phyloP scores from a whole-genome alignment of 2,888 invertebrate genomes.

The Phyllotreta striolata region DNA sequence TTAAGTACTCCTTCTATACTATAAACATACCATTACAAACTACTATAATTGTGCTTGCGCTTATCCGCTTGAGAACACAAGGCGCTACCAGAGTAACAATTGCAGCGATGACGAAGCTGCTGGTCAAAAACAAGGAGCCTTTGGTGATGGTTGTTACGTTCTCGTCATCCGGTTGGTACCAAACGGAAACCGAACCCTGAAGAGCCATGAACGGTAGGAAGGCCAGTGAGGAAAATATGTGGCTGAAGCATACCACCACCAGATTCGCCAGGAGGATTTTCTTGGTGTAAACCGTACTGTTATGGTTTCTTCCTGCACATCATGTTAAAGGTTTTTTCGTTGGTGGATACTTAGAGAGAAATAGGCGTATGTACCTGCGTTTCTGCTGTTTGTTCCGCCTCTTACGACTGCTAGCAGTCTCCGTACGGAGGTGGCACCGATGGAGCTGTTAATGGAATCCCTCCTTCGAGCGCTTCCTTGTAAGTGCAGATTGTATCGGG shows the following conservation, averaged over 20 bases:
- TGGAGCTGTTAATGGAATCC: constrained; percentile 76
- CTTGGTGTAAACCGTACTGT: constrained; percentile 63
- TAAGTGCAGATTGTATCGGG: constrained; percentile 63
- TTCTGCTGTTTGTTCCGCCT: constrained; percentile 42
- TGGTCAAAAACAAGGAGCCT: constrained; percentile 71
- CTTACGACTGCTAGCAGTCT: constrained; percentile 72
- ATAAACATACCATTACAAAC: constrained; percentile 45
- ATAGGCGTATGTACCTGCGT: constrained; percentile 49
- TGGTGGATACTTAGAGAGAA: no score
- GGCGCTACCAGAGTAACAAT: constrained; percentile 65
- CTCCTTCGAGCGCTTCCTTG: constrained; percentile 68
- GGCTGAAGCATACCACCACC: constrained; percentile 66
- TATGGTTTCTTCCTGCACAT: constrained; percentile 41
- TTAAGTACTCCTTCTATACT: neutral
- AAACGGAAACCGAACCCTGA: constrained; percentile 64
- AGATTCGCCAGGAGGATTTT: constrained; percentile 64
- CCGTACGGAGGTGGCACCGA: constrained; percentile 80
- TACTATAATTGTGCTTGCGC: constrained; percentile 39
- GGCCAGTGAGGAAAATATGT: constrained; percentile 71
- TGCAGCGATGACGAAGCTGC: constrained; percentile 70
- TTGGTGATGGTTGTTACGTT: constrained; percentile 44
- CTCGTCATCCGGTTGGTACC: constrained; percentile 57
- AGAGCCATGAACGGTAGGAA: constrained; percentile 69
- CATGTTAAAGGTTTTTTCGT: neutral
- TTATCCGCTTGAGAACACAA: constrained; percentile 39